Evolutionary conservation across 2,888 invertebrate species (phyloP).

Genomic region (Acleris sparsana): DNA sequence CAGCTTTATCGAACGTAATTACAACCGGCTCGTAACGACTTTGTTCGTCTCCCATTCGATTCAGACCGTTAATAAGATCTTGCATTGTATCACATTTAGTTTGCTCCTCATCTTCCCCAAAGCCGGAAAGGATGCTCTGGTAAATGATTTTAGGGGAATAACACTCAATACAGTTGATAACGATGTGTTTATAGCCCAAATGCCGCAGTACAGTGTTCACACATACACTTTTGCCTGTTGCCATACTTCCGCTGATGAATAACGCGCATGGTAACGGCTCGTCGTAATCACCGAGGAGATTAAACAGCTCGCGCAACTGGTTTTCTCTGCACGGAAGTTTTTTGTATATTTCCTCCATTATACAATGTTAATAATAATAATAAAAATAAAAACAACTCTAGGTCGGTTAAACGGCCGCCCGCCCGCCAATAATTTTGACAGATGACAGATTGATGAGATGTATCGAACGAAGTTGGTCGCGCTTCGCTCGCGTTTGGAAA

Average conservation of each 20-base stretch:
- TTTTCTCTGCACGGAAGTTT: slow-evolving; percentile 78
- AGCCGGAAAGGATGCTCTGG: slow-evolving; percentile 87
- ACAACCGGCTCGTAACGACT: slow-evolving; percentile 77
- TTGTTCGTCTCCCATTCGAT: slow-evolving; percentile 53
- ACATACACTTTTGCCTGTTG: slow-evolving; percentile 92
- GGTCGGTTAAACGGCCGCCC: slow-evolving; percentile 15
- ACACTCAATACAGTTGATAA: slow-evolving; percentile 92
- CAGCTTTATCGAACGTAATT: slow-evolving; percentile 91
- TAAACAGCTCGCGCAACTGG: slow-evolving; percentile 74
- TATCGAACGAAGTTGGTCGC: slow-evolving; percentile 30
- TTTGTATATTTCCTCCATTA: slow-evolving; percentile 79
- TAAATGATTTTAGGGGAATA: slow-evolving; percentile 89
- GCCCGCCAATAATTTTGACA: slow-evolving; percentile 29
- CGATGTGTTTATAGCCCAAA: slow-evolving; percentile 83
- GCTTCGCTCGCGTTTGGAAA: slow-evolving; percentile 38
- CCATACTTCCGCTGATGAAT: slow-evolving; percentile 92
- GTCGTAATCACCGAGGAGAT: slow-evolving; percentile 79
- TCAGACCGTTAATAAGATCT: slow-evolving; percentile 84
- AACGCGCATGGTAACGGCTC: slow-evolving; percentile 87
- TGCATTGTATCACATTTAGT: slow-evolving; percentile 87
- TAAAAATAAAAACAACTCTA: slow-evolving; percentile 26
- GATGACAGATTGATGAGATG: not conserved
- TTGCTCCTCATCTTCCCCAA: slow-evolving; percentile 70
- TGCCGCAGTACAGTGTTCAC: slow-evolving; percentile 83
- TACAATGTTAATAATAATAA: slow-evolving; percentile 37